Evolutionary conservation across 2,797 vertebrate species (phyloP).

Genomic region (Macropodus opercularis): DNA sequence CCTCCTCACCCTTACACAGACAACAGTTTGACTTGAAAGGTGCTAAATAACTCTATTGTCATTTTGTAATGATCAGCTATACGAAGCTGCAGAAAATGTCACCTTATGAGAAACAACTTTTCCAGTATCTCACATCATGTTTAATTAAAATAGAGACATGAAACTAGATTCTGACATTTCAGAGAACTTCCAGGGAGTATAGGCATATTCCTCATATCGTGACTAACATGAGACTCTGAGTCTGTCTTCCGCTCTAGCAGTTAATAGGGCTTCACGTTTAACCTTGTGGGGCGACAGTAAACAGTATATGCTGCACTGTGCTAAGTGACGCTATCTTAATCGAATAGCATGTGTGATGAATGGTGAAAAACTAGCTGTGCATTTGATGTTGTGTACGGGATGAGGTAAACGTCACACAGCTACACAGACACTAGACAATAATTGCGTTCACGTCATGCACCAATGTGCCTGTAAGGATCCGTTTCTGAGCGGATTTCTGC

Average conservation of each 20-base stretch:
- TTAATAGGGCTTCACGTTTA: too few relatives aligned
- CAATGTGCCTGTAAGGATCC: conserved; percentile 2
- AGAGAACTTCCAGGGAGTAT: not conserved
- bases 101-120: not conserved
- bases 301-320: not conserved
- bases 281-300: conserved; percentile 1
- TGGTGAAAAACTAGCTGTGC: conserved; percentile 33
- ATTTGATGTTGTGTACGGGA: conserved; percentile 24
- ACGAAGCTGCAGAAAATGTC: not conserved
- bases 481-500: conserved; percentile 28
- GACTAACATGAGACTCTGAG: not conserved
- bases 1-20: conserved; percentile 26
- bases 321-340: conserved; percentile 28
- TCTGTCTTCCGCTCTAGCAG: too few relatives aligned
- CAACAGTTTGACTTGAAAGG: conserved; percentile 28
- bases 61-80: not conserved
- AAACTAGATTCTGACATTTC: not conserved
- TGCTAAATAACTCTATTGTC: conserved; percentile 30
- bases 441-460: conserved; percentile 24
- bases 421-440: conserved; percentile 17
- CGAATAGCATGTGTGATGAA: conserved; percentile 29
- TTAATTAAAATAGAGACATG: conserved; percentile 11
- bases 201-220: not conserved
- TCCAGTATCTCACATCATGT: not conserved
- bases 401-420: conserved; percentile 16